Evolutionary conservation across 1,140 invertebrate genomes (phyloP), one percentile per base, ranked within the genome.

Genomic region (Formica exsecta): DNA sequence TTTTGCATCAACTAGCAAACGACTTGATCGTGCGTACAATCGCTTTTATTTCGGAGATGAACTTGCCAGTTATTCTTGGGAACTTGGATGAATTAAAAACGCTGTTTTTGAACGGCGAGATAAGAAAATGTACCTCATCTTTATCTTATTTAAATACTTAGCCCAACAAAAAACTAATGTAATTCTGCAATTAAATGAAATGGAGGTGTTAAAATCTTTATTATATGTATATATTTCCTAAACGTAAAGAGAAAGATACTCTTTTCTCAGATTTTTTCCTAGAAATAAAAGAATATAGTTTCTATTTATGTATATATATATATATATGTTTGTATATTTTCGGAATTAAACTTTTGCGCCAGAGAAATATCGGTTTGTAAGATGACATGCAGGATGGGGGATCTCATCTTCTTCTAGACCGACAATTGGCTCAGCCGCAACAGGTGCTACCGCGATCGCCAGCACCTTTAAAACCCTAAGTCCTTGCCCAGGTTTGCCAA

Each of bases 391-490:
- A 65, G 64, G 77, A 66, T 62, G 48, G 48, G 81, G 79, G 32
- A 64, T 87, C 79, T 81, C 65, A 61, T 64, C 85, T 73, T 74
- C 59, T 59, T 61, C 54, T 62, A 62, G 59, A 51, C 22, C 59
- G 48, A 71, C 85, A 77, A 61, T 79, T 80, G 65, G 19, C 62
- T 54, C 22, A 32, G 65, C 61, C 29, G 89, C 89, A 90, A 90
- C 89, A 90, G 88, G 89, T 90, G 89, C 77, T 76, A 90, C 61
- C 38, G 19, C 51, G 64, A 57, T 76, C 48, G 51, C 51, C 41
- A 59, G 57, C 44, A 51, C 76, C 71, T 89, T 86, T 86, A 89
- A 89, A 89, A 86, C 70, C 64, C 68, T 77, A 86, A 89, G 83
- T 83, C 68, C 25, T 83, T 83, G 29, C 38, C 11, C 54, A 44